phyloP scores from a whole-genome alignment of 2,888 invertebrate genomes.

The Scaptomyza reducta region DNA sequence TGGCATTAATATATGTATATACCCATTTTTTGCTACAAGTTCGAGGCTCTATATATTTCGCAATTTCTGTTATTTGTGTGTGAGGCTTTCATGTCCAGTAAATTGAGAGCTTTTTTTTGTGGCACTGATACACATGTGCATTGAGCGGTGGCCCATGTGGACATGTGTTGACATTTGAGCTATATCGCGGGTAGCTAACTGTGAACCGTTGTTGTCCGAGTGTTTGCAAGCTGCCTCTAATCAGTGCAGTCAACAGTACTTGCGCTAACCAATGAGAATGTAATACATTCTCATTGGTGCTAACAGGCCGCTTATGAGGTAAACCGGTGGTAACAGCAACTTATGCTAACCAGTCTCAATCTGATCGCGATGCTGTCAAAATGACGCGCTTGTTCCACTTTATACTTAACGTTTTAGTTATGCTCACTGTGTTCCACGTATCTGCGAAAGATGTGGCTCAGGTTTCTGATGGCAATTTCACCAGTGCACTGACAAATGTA shows the following conservation, averaged over 20 bases:
- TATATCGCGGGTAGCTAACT: conserved; percentile 15
- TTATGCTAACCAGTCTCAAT: conserved; percentile 33
- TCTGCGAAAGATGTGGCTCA: conserved; percentile 1
- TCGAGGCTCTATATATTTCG: conserved; percentile 28
- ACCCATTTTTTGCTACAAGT: conserved; percentile 9
- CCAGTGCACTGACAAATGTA: conserved; percentile 37
- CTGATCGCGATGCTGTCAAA: conserved; percentile 40
- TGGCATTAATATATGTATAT: conserved; percentile 12
- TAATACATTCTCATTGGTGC: no score
- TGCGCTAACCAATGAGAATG: no score
- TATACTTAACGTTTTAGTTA: conserved; percentile 3
- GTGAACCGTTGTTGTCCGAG: conserved; percentile 9
- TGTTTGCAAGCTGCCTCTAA: conserved; percentile 59
- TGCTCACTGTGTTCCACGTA: conserved; percentile 14
- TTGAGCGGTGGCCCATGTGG: conserved; percentile 40
- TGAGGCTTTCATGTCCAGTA: conserved; percentile 13
- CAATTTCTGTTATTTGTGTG: conserved; percentile 51
- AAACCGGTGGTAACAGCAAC: neutral
- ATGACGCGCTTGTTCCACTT: conserved; percentile 43
- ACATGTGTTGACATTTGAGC: conserved; percentile 22
- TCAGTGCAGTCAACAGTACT: conserved; percentile 58
- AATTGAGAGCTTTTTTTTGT: conserved; percentile 5
- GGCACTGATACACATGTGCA: conserved; percentile 50
- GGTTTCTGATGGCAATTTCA: conserved; percentile 38
- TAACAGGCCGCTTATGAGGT: conserved; percentile 38